Base-by-base conservation (phyloP, 1,140 invertebrate species). In the Diorhabda elongata region DNA sequence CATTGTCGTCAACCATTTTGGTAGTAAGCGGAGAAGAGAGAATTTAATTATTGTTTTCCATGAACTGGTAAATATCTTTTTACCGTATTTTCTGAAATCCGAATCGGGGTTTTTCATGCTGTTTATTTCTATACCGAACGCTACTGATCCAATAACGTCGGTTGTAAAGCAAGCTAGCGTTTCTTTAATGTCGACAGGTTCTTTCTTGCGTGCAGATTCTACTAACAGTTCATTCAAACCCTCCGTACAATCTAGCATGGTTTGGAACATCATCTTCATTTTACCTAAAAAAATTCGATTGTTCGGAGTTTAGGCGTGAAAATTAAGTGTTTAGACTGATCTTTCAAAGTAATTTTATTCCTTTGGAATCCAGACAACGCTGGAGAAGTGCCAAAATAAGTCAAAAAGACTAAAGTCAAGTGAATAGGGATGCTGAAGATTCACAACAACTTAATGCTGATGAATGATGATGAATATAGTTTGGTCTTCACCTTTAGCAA, bases 231-330 rank as follows among this genome's bases (percentile, higher is more conserved):
- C 63, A 9, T 79, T 76, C 1, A 87, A 72, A 41, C 81, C 74
- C 0, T 78, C 44, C 0, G 76, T 73, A 52, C 85, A 82, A 7
- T 80, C 70, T 2, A 79, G 42, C 66, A 87, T 83, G 2, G 83
- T 69, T 1, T 82, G 74, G 70, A 83, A 84, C 83, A 88, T 88
- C 42, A 81, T 80, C 75, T 83, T 86, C 67, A 90, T 82, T 79
- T 88, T 88, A 3, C 82, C 79, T 63, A 8, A 9, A 47, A 47
- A 9, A 63, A 3, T 26, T 26, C 26, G 26, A 26, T 26, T 26
- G 26, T 26, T 26, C 1, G 26, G 26, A 26, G 26, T 26, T 26
- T 26, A 26, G 26, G 26, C 1, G 26, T 26, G 26, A 26, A 26
- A 26, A 26, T 26, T 26, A 26, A 26, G 26, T 26, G 26, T 1